Percentiles rank a stretch among this genome's conserved stretches.
phyloP scores from a whole-genome alignment of 2,797 vertebrate genomes.

The Pseudochromis fuscus region DNA sequence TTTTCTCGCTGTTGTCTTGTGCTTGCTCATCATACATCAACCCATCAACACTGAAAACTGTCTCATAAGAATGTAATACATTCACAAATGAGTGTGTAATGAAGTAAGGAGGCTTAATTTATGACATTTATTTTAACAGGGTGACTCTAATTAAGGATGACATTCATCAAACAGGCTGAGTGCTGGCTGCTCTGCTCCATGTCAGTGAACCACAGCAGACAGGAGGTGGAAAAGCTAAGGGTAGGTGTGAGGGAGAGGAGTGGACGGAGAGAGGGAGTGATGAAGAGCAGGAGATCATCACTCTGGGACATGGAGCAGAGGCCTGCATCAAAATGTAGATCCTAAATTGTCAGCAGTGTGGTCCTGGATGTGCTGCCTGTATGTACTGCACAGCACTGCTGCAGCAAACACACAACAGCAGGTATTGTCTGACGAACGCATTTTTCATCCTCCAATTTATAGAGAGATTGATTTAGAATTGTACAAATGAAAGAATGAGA shows the following conservation, averaged over 20 bases:
- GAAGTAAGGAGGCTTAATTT: constrained; percentile 28
- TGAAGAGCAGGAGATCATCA: constrained; percentile 17
- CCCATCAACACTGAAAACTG: background rate
- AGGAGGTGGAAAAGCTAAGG: constrained; percentile 5
- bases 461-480: constrained; percentile 58
- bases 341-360: constrained; percentile 12
- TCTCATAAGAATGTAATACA: background rate
- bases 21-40: background rate
- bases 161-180: constrained; percentile 13
- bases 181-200: background rate
- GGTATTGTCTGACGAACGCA: constrained; percentile 19
- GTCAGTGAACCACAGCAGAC: constrained; percentile 22
- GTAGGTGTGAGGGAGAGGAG: background rate
- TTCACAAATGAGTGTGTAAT: constrained; percentile 21
- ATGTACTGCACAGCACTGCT: background rate
- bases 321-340: constrained; percentile 6
- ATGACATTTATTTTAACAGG: constrained; percentile 32
- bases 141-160: constrained; percentile 24
- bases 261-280: background rate
- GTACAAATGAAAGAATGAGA: constrained; percentile 62
- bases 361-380: constrained; percentile 14
- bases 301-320: constrained; percentile 13
- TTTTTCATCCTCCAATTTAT: constrained; percentile 36
- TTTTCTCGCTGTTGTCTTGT: background rate
- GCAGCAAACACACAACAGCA: constrained; percentile 35